These are phyloP conservation scores for Syritta pipiens DNA, from an alignment of 2,888 invertebrate genomes.

Conservation along the genomic window DNA sequence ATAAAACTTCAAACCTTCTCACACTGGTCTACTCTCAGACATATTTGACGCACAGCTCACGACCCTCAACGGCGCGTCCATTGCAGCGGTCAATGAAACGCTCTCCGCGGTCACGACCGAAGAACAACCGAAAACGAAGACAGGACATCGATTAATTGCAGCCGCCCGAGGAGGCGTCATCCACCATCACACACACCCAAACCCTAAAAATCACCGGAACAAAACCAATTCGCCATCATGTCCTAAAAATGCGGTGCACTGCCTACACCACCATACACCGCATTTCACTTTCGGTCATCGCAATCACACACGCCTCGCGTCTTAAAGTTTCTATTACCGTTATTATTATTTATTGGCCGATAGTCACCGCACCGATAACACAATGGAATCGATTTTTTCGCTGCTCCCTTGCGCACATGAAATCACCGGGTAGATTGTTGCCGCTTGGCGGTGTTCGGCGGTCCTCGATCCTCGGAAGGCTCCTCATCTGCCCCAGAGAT, in stretches of 20 bases:
- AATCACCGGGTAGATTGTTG: constrained; percentile 33
- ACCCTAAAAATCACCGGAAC: constrained; percentile 24
- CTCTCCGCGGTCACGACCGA: too few relatives aligned
- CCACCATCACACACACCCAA: constrained; percentile 56
- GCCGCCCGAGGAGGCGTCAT: constrained; percentile 34
- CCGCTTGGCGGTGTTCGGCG: constrained; percentile 38
- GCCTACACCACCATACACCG: neutral
- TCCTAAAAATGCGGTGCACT: constrained; percentile 18
- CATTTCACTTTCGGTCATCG: constrained; percentile 57
- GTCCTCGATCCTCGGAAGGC: constrained; percentile 47
- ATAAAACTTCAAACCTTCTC: too few relatives aligned
- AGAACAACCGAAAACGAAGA: too few relatives aligned
- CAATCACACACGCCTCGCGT: constrained; percentile 3
- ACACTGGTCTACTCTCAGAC: too few relatives aligned
- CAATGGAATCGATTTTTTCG: constrained; percentile 24
- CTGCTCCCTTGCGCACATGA: constrained; percentile 7
- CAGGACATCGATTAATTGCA: constrained; percentile 34
- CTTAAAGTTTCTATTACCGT: constrained; percentile 43
- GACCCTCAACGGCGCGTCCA: too few relatives aligned
- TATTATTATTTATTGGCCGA: constrained; percentile 60
- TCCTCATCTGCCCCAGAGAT: constrained; percentile 64
- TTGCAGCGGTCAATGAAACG: too few relatives aligned
- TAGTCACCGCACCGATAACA: constrained; percentile 50
- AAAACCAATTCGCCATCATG: constrained; percentile 54
- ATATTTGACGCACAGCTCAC: too few relatives aligned